Evolutionary conservation across 2,888 invertebrate species (phyloP).

Genomic region (Holacanthella duospinosa): DNA sequence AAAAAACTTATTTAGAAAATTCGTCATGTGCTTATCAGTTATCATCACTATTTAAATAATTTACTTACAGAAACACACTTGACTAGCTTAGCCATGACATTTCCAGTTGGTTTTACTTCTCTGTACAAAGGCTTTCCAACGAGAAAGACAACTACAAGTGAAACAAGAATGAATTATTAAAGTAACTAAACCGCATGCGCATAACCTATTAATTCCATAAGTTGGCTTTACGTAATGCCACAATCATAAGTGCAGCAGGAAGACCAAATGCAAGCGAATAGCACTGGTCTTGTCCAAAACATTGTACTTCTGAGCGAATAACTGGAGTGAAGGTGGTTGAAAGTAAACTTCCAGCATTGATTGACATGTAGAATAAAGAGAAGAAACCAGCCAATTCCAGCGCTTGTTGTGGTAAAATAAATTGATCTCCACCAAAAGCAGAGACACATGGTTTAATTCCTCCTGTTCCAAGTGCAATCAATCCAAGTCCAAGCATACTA

Average conservation of each 20-base stretch:
- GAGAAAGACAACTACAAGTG: slow-evolving; percentile 60
- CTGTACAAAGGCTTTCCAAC: slow-evolving; percentile 60
- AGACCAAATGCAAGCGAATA: slow-evolving; percentile 23
- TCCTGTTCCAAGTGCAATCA: slow-evolving; percentile 83
- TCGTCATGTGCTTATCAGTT: too few relatives aligned
- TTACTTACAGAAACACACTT: slow-evolving; percentile 58
- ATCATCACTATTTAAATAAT: too few relatives aligned
- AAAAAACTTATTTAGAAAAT: too few relatives aligned
- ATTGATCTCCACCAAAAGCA: slow-evolving; percentile 92
- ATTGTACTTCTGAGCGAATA: slow-evolving; percentile 49
- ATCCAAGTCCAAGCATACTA: slow-evolving; percentile 44
- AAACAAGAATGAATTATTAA: too few relatives aligned
- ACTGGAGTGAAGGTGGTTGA: slow-evolving; percentile 64
- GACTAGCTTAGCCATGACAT: slow-evolving; percentile 59
- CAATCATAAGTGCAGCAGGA: slow-evolving; percentile 24
- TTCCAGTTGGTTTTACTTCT: slow-evolving; percentile 59
- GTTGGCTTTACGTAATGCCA: slow-evolving; percentile 19
- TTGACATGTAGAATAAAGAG: slow-evolving; percentile 86
- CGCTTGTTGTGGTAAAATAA: slow-evolving; percentile 66
- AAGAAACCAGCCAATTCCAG: slow-evolving; percentile 75
- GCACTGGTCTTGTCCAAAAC: slow-evolving; percentile 20
- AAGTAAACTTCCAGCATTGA: slow-evolving; percentile 55
- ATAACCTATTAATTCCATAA: too few relatives aligned
- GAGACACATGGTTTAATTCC: slow-evolving; percentile 87
- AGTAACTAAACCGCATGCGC: too few relatives aligned